These are phyloP conservation scores for Psittacula echo DNA, from an alignment of 2,797 vertebrate species.

Conservation along the genomic window DNA sequence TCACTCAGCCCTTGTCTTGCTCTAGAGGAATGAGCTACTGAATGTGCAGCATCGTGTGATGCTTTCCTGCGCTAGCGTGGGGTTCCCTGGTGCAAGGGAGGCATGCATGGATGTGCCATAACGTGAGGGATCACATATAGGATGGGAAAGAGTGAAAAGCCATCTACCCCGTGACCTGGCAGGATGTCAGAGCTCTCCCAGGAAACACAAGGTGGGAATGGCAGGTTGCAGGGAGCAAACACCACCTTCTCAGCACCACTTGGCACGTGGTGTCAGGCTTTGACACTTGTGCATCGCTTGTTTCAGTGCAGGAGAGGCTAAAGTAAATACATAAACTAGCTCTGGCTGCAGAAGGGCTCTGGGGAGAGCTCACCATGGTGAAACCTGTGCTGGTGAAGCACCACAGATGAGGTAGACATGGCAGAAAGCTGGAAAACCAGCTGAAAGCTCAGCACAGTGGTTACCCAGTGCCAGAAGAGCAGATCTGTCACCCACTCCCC, in stretches of 20 bases:
- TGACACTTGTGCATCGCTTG: accelerated
- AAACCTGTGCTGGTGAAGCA: background rate
- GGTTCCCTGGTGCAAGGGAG: background rate
- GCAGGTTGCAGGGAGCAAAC: background rate
- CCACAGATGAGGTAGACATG: accelerated
- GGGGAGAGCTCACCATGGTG: background rate
- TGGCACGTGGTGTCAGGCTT: accelerated
- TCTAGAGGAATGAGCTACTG: background rate
- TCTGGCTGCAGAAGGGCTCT: background rate
- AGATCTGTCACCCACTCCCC: background rate
- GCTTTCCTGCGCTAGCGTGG: accelerated
- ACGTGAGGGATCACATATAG: accelerated
- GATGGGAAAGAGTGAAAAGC: background rate
- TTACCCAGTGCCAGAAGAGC: background rate
- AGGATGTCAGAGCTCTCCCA: background rate
- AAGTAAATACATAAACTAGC: background rate
- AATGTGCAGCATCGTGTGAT: accelerated
- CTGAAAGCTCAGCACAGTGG: background rate
- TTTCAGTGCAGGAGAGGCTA: background rate
- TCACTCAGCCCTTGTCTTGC: background rate
- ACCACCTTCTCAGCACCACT: too few species aligned
- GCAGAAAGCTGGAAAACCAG: background rate
- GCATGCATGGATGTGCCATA: accelerated
- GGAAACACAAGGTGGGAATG: background rate
- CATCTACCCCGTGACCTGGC: accelerated